Evolutionary conservation across 1,140 invertebrate genomes (phyloP), one percentile per base, ranked within the genome.

Genomic region (Drosophila guanche): DNA sequence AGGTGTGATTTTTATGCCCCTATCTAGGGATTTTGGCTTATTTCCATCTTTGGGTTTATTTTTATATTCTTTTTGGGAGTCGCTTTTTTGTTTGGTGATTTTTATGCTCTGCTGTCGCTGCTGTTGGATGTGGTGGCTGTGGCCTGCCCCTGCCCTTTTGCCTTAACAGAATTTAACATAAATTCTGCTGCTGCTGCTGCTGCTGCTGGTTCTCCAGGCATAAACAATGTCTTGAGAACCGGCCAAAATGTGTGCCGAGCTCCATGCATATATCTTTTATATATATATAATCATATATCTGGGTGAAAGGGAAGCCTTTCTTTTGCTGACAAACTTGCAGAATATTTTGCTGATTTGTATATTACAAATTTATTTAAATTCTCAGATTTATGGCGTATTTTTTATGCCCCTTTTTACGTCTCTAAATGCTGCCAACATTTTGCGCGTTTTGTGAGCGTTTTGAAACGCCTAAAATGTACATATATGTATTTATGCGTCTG

Each of bases 291-390:
- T 22, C 29, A 41, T 40, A 16, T 41, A 56, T 48, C 23, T 56
- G 72, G 76, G 80, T 84, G 80, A 85, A 85, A 84, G 80, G 80
- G 76, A 53, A 74, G 56, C 67, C 57, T 63, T 61, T 65, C 55
- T 60, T 60, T 47, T 66, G 37, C 46, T 20, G 29, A 10, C 16
- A 52, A 41, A 63, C 46, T 20, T 22, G 14, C 16, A 52, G 48
- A 63, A 73, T 56, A 37, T 47, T 62, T 54, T 46, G 51, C 22
- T 25, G 41, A 52, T 53, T 58, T 60, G 25, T 45, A 42, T 60
- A 29, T 37, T 42, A 42, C 45, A 42, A 37, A 50, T 43, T 47
- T 70, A 68, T 55, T 55, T 22, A n/a, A 25, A 67, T 55, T 67
- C 29, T 14, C 7, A 10, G 3, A 25, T 45, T 61, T 27, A 27